Percentiles rank a stretch among this genome's conserved stretches.
Conservation (phyloP, 2,797 vertebrate genomes). For the Lacerta viridis region DNA sequence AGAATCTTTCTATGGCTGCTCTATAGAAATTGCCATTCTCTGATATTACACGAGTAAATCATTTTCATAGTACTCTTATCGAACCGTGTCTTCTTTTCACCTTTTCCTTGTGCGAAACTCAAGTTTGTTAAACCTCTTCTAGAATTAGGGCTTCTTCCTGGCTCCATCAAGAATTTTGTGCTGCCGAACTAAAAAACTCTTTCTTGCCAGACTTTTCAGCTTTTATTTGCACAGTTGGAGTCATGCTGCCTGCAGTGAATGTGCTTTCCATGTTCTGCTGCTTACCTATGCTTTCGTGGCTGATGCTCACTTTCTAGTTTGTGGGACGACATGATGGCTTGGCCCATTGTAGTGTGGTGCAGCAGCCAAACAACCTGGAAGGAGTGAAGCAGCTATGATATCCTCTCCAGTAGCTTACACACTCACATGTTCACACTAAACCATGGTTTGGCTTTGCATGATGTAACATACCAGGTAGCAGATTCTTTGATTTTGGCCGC, state of each 20-base stretch:
- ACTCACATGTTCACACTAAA: no score
- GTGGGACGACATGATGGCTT: background rate
- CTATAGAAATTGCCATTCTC: background rate
- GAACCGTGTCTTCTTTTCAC: slow-evolving; percentile 28
- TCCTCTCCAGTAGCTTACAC: no score
- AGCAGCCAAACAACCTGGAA: no score
- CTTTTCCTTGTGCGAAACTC: slow-evolving; percentile 58
- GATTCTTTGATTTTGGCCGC: background rate
- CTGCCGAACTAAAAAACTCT: background rate
- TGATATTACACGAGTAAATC: slow-evolving; percentile 45
- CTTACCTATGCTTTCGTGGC: background rate
- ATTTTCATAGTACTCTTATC: slow-evolving; percentile 54
- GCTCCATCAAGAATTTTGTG: background rate
- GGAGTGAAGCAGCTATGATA: no score
- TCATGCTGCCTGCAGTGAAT: background rate
- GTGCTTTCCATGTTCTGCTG: background rate
- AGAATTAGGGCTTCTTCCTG: background rate
- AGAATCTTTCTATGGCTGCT: background rate
- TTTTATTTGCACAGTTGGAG: background rate
- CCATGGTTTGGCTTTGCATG: no score
- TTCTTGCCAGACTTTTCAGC: background rate
- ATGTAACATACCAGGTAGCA: background rate
- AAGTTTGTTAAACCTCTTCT: slow-evolving; percentile 20
- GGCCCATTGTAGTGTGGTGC: no score
- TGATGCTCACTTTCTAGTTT: background rate